Evolutionary conservation across 2,797 vertebrate species (phyloP).

Genomic region (Pseudochirops corinnae): DNA sequence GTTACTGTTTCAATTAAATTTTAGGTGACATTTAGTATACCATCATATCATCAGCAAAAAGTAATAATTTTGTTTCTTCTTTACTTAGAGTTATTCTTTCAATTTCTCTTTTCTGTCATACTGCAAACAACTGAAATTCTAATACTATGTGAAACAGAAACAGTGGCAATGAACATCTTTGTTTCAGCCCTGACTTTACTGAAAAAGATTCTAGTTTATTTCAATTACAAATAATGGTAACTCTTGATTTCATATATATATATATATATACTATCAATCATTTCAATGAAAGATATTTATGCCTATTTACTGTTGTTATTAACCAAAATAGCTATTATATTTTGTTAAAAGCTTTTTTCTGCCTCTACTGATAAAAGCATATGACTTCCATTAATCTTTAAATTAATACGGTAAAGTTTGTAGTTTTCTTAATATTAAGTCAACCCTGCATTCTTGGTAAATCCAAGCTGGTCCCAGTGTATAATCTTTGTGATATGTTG

Average conservation of each 20-base stretch:
- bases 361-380: not conserved
- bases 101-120: not conserved
- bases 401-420: not conserved
- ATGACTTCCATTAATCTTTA: not conserved
- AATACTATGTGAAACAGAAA: not conserved
- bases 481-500: not conserved
- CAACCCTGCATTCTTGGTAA: not conserved
- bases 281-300: not conserved
- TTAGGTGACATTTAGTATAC: not conserved
- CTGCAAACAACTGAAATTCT: not conserved
- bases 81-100: not conserved
- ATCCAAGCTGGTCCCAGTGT: not conserved
- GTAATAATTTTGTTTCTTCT: not conserved
- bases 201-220: not conserved
- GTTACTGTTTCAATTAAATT: not conserved
- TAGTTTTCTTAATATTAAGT: not conserved
- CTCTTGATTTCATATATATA: not conserved
- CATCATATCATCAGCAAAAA: not conserved
- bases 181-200: not conserved
- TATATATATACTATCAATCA: not conserved
- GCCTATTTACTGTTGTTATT: not conserved
- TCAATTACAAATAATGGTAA: not conserved
- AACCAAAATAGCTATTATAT: not conserved
- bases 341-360: not conserved
- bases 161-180: not conserved